Conservation (phyloP, 2,888 invertebrate species). For the Drosophila meridionalis region DNA sequence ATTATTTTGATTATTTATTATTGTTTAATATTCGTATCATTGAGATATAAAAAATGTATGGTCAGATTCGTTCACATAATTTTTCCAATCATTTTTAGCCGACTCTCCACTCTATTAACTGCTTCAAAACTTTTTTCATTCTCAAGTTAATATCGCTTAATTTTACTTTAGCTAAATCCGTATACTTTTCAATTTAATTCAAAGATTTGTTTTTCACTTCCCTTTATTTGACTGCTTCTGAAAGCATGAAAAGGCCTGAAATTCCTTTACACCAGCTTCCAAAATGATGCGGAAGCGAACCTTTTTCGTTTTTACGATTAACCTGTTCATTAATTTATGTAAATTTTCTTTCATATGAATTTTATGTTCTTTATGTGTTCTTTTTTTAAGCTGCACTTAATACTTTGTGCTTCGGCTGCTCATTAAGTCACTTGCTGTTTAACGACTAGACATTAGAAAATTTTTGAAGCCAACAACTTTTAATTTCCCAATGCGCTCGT, state of each 20-base stretch:
- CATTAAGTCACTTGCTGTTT: slow-evolving; percentile 33
- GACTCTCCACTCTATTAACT: not conserved
- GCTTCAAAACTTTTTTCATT: not conserved
- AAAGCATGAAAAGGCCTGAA: not conserved
- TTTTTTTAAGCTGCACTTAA: not conserved
- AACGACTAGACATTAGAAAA: slow-evolving; percentile 38
- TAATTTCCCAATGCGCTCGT: slow-evolving; percentile 73
- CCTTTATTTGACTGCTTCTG: too few relatives aligned
- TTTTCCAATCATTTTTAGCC: not conserved
- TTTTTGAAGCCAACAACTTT: slow-evolving; percentile 42
- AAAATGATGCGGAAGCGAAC: not conserved
- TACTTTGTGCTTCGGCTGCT: not conserved
- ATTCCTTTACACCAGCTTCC: not conserved
- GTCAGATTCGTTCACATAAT: too few relatives aligned
- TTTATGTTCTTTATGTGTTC: not conserved
- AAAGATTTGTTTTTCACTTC: not conserved
- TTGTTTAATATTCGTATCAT: too few relatives aligned
- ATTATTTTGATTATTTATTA: too few relatives aligned
- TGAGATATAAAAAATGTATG: too few relatives aligned
- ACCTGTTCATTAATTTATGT: not conserved
- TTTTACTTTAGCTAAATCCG: not conserved
- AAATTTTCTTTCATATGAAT: slow-evolving; percentile 2
- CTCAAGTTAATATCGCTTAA: not conserved
- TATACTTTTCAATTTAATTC: not conserved
- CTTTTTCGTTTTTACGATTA: slow-evolving; percentile 4